These are phyloP conservation scores for Planiliza haematocheilus DNA, from an alignment of 2,113 vertebrate genomes.

Conservation along the genomic window DNA sequence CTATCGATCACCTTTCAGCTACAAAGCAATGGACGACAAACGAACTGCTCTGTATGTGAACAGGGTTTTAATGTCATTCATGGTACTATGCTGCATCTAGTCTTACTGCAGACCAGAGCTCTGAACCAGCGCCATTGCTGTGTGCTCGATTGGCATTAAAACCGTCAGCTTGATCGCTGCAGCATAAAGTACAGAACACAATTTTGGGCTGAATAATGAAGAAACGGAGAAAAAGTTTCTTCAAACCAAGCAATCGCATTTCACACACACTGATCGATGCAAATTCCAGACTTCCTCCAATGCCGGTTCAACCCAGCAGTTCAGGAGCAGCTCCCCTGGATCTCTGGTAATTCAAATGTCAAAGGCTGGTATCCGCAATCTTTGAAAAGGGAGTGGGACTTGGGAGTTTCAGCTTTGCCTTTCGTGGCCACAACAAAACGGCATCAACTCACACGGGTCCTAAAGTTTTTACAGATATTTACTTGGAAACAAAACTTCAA, in stretches of 20 bases:
- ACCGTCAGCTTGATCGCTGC: no score
- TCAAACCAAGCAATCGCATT: constrained; percentile 18
- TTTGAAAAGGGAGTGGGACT: constrained; percentile 18
- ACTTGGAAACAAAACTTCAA: neutral
- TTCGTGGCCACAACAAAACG: neutral
- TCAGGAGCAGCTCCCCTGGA: constrained; percentile 11
- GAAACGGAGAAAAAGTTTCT: constrained; percentile 15
- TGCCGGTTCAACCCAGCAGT: constrained; percentile 9
- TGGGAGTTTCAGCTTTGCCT: constrained; percentile 12
- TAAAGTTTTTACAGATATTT: constrained; percentile 10
- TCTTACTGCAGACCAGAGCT: no score
- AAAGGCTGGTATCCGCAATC: constrained; percentile 18
- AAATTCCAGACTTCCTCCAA: constrained; percentile 18
- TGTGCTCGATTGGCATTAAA: no score
- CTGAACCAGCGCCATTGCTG: no score
- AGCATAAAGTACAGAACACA: no score
- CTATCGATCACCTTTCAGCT: no score
- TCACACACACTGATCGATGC: constrained; percentile 20
- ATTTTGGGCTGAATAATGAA: constrained; percentile 18
- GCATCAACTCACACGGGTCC: neutral
- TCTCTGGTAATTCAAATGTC: constrained; percentile 43
- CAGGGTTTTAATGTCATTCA: no score
- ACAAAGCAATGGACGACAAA: no score
- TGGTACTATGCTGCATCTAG: no score
- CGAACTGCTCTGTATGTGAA: no score